These are phyloP conservation scores for Phalera bucephala DNA, from an alignment of 2,888 invertebrate species.

Conservation along the genomic window DNA sequence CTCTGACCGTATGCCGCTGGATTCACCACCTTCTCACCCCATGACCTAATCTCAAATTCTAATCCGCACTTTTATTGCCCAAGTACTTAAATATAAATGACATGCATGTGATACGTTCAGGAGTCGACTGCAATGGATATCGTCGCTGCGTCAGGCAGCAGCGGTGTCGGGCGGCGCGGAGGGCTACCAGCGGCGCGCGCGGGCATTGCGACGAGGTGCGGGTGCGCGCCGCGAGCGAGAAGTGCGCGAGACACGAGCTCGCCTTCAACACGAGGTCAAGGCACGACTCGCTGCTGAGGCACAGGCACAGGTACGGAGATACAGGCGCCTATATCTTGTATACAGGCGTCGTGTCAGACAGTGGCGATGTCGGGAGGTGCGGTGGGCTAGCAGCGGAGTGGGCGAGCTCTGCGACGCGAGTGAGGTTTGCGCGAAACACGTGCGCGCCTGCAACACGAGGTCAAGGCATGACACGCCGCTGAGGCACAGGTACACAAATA, in stretches of 20 bases:
- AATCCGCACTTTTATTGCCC: too few species aligned
- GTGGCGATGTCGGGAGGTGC: constrained; percentile 87
- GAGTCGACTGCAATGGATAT: constrained; percentile 89
- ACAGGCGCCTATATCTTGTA: neutral
- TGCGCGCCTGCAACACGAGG: constrained; percentile 77
- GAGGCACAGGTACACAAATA: neutral
- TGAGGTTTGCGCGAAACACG: constrained; percentile 84
- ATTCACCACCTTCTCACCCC: too few species aligned
- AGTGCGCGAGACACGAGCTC: constrained; percentile 83
- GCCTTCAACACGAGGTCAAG: constrained; percentile 85
- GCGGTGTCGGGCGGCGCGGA: constrained; percentile 87
- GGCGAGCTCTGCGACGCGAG: constrained; percentile 76
- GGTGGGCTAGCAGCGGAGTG: constrained; percentile 87
- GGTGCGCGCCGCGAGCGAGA: constrained; percentile 82
- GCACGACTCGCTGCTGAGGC: constrained; percentile 84
- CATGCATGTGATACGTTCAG: constrained; percentile 44
- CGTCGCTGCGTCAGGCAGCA: constrained; percentile 88
- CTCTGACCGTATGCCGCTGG: too few species aligned
- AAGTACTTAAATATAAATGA: too few species aligned
- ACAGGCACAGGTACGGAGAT: constrained; percentile 78
- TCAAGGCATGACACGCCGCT: neutral
- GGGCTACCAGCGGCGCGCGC: constrained; percentile 86
- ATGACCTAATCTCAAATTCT: too few species aligned
- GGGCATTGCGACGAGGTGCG: constrained; percentile 76
- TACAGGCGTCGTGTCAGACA: constrained; percentile 85